Conservation (phyloP, 2,888 invertebrate species). For the Silvanus unidentatus region DNA sequence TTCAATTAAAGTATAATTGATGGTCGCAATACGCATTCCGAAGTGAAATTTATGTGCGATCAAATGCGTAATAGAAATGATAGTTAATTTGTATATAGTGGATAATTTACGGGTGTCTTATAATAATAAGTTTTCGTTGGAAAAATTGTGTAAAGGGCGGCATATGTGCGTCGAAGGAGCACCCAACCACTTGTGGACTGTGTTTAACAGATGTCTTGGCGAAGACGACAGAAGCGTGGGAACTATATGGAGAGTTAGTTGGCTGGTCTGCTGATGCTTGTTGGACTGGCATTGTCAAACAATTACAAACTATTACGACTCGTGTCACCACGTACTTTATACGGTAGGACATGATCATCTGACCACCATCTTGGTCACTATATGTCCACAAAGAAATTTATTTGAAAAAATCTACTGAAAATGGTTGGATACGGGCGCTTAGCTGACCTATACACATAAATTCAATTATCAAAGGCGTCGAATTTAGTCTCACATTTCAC, state of each 20-base stretch:
- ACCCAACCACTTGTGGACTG: slow-evolving; percentile 18
- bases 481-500: too few relatives aligned
- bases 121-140: too few relatives aligned
- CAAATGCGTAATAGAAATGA: too few relatives aligned
- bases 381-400: slow-evolving; percentile 8
- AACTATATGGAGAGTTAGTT: slow-evolving; percentile 9
- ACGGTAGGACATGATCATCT: slow-evolving; percentile 16
- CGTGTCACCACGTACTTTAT: slow-evolving; percentile 32
- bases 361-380: slow-evolving; percentile 13
- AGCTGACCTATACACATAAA: too few relatives aligned
- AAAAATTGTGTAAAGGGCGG: not conserved
- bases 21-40: not conserved
- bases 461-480: too few relatives aligned
- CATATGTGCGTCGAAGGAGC: slow-evolving; percentile 15
- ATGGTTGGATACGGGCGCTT: not conserved
- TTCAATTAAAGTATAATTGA: not conserved
- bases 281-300: slow-evolving; percentile 30
- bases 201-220: slow-evolving; percentile 26
- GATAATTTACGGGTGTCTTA: not conserved
- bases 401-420: slow-evolving; percentile 5
- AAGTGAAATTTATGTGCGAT: too few relatives aligned
- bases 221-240: slow-evolving; percentile 24
- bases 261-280: not conserved
- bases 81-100: too few relatives aligned
- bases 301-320: slow-evolving; percentile 31